Base-by-base conservation (phyloP, 2,797 vertebrate species). In the Melanotaenia boesemani region DNA sequence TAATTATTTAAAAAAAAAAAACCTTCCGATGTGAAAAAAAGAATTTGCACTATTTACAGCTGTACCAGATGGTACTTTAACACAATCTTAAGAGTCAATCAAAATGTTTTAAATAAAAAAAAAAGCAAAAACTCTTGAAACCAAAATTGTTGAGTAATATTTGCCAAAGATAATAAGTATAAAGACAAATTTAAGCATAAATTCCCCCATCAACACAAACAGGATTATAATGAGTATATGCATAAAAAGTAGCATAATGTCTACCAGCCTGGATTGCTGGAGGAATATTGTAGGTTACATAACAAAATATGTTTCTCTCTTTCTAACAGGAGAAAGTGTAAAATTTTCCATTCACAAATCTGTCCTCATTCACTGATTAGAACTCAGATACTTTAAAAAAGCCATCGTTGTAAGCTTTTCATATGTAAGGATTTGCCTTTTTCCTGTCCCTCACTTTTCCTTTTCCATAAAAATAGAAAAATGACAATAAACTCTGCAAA, bases 1-100 rank as follows among this genome's bases (percentile, higher is more conserved):
- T 20, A 20, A 68, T 80, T 73, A 79, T 54, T 41, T 22, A 65
- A 28, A 28, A 28, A 28, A n/a, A n/a, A n/a, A 65, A 18, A 76
- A 37, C 26, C 28, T 62, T 13, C 32, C 64, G 65, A 56, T 70
- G 59, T 20, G 50, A 69, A 26, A 72, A n/a, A 64, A 60, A 52
- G 62, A 30, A 36, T 28, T 28, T 28, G 26, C 26, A 28, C 26
- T 28, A 1, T 78, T 68, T 63, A n/a, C 55, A 39, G 48, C 55
- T 65, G 15, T 16, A 62, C 22, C 63, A 70, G 71, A 70, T 56
- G 46, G 28, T 18, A 24, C 28, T 12, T 62, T 41, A 69, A 28
- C 26, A 70, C n/a, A 6, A 48, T n/a, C 16, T 18, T 18, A 44
- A 44, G 15, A 44, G 15, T 44, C 6, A 44, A 44, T 16, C 41